These are phyloP conservation scores for Odontamblyopus rebecca DNA, from an alignment of 2,797 vertebrate species.

Conservation along the genomic window DNA sequence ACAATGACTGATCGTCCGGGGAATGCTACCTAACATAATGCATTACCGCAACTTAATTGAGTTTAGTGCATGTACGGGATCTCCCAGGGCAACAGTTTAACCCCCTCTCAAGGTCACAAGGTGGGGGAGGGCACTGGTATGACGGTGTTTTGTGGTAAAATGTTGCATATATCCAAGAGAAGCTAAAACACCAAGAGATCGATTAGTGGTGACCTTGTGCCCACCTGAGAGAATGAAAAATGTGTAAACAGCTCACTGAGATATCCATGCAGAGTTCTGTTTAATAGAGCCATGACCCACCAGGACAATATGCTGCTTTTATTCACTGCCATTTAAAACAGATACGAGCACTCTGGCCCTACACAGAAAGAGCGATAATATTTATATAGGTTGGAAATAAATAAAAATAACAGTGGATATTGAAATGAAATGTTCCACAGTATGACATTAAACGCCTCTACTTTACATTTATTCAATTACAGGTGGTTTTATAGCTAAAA, in stretches of 20 bases:
- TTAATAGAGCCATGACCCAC: slow-evolving; percentile 23
- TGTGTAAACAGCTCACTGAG: neutral
- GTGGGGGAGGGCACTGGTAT: slow-evolving; percentile 17
- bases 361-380: neutral
- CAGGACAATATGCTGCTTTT: slow-evolving; percentile 10
- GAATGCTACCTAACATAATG: slow-evolving; percentile 65
- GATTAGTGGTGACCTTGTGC: slow-evolving; percentile 52
- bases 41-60: slow-evolving; percentile 76
- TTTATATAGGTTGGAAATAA: no score
- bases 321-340: neutral
- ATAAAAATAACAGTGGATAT: neutral
- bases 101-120: slow-evolving; percentile 61
- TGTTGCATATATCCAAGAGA: slow-evolving; percentile 16
- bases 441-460: no score
- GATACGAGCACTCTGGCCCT: neutral
- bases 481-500: no score
- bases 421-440: neutral
- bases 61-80: slow-evolving; percentile 65
- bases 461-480: no score
- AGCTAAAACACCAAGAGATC: slow-evolving; percentile 31
- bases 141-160: slow-evolving; percentile 14
- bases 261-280: slow-evolving; percentile 13
- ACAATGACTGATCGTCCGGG: slow-evolving; percentile 74
- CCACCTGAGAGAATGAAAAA: slow-evolving; percentile 12
- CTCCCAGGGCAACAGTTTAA: slow-evolving; percentile 50